These are phyloP conservation scores for Drosophila novamexicana DNA, from an alignment of 1,140 invertebrate species.

Conservation along the genomic window DNA sequence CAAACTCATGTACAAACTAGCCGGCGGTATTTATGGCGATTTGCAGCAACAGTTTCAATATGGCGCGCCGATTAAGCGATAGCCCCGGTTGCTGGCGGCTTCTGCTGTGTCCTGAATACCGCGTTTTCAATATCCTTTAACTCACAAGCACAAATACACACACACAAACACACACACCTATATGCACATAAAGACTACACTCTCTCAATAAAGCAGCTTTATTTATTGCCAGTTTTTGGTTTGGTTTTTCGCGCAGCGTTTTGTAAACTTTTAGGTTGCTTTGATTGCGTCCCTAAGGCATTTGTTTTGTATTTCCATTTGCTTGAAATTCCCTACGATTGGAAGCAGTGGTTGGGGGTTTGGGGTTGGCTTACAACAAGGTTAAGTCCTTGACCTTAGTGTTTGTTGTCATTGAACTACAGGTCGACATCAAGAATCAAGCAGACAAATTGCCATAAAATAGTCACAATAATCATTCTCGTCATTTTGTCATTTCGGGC, in stretches of 20 bases:
- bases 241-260: constrained; percentile 30
- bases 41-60: constrained; percentile 69
- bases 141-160: not conserved
- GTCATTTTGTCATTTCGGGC: constrained; percentile 55
- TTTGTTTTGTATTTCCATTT: constrained; percentile 21
- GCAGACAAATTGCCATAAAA: constrained; percentile 72
- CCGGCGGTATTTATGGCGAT: constrained; percentile 62
- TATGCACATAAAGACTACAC: not conserved
- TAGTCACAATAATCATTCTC: constrained; percentile 59
- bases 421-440: constrained; percentile 17
- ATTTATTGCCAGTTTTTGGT: constrained; percentile 63
- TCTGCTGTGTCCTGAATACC: not conserved
- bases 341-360: not conserved
- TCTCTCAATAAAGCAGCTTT: constrained; percentile 1
- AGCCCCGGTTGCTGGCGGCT: constrained; percentile 1
- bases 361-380: constrained; percentile 9
- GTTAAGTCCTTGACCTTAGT: constrained; percentile 63
- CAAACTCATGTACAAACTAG: constrained; percentile 18
- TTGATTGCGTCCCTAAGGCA: constrained; percentile 61
- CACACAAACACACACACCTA: not conserved
- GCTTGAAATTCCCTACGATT: not conserved
- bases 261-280: constrained; percentile 61
- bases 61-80: constrained; percentile 47
- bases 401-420: constrained; percentile 51
- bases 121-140: constrained; percentile 27